Evolutionary conservation across 23 tunicate genomes (phyloP), one percentile per base, ranked within the genome.

Genomic region (Corella eumyota): DNA sequence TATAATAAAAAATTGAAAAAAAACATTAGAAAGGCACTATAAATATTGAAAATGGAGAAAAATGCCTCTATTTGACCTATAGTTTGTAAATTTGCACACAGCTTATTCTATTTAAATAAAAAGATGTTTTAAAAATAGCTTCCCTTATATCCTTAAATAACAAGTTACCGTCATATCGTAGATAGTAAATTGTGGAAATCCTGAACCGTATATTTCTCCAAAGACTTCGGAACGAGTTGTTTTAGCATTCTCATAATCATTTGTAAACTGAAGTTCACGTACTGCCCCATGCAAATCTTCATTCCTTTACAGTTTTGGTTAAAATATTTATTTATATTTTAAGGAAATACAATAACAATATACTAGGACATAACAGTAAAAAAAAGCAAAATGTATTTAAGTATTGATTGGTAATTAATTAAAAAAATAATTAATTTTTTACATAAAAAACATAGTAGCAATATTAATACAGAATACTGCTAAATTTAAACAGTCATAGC

Each of bases 201-300:
- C 62, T 62, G 65, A 44, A 25, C 93, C 93, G 37, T 74, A 83
- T 25, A 56, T 68, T 45, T 83, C 93, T 15, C 69, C 93, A 13
- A 75, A 48, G 47, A 83, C 76, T 50, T 74, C 77, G 7, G 93
- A 83, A 13, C 49, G 50, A 17, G 62, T 13, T 25, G 30, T 22
- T 58, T 47, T 62, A 47, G 68, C 50, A 19, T 68, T 50, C 4
- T 68, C 48, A 59, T 47, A 68, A 48, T 77, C 84, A 4, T 61
- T 68, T 1, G 36, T 48, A 48, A 46, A 68, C 34, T 58, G 74
- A 4, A 77, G 50, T 3, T 68, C 68, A 28, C 50, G 48, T 1
- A 77, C 62, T n/a, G 74, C 74, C 26, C 33, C 30, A 0, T 32
- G 62, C 3, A 77, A 67, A 61, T 68, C 75, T 67, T 77, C 84